A percentile compares a stretch with the other conserved stretches of the same genome.
Conservation (phyloP, 2,888 invertebrate species). For the Cephalotes varians region DNA sequence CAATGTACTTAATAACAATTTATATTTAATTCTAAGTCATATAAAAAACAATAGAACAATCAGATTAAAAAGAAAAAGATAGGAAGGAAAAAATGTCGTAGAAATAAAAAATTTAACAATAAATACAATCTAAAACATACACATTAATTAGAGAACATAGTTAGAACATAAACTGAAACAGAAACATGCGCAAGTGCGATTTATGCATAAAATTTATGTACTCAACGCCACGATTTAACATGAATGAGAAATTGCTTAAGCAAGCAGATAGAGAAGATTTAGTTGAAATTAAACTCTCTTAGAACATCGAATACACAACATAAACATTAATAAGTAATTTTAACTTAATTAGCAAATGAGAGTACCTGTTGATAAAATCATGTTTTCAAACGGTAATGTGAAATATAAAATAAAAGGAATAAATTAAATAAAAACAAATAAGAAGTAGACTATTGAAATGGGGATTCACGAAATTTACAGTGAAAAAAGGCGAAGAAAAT, state of each 20-base stretch:
- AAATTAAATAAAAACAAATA: background rate
- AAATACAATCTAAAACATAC: background rate
- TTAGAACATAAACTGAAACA: background rate
- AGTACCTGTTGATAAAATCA: background rate
- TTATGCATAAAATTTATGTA: background rate
- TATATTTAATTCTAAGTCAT: background rate
- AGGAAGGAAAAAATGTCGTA: background rate
- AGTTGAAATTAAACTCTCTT: conserved; percentile 10
- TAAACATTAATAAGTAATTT: background rate
- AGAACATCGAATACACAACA: background rate
- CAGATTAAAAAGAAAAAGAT: background rate
- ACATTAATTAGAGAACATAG: background rate
- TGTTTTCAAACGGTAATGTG: background rate
- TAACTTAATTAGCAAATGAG: background rate
- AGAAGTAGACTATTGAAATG: background rate
- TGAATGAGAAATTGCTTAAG: background rate
- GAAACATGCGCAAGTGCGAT: background rate
- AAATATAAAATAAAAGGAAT: background rate
- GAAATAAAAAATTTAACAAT: background rate
- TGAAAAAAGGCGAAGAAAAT: background rate
- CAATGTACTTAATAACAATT: background rate
- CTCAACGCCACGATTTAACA: background rate
- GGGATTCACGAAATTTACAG: background rate
- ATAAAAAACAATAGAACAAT: background rate
- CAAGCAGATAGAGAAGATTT: conserved; percentile 18